These are phyloP conservation scores for Ptilodon capucinus DNA, from an alignment of 2,888 invertebrate species.

Conservation along the genomic window DNA sequence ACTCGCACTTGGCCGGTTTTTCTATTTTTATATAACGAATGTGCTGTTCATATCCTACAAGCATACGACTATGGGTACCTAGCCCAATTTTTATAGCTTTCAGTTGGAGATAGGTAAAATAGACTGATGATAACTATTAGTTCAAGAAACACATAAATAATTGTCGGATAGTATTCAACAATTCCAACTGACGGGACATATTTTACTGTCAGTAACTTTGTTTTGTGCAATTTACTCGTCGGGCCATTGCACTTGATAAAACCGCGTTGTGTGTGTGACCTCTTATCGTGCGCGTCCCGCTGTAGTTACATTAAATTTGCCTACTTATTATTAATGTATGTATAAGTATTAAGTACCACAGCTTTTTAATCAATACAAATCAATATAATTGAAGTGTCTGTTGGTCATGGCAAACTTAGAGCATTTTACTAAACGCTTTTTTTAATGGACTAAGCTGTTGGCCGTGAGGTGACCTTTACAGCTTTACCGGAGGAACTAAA, in stretches of 20 bases:
- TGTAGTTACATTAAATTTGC: conserved; percentile 33
- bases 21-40: too few relatives aligned
- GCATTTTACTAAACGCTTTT: too few relatives aligned
- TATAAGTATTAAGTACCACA: too few relatives aligned
- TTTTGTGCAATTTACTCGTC: conserved; percentile 17
- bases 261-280: conserved; percentile 45
- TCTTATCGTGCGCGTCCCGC: conserved; percentile 43
- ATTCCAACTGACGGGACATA: conserved; percentile 1
- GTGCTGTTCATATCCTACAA: too few relatives aligned
- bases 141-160: background rate
- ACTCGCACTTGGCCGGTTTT: too few relatives aligned
- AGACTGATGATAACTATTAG: conserved; percentile 4
- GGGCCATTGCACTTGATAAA: conserved; percentile 40
- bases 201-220: background rate
- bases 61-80: too few relatives aligned
- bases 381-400: too few relatives aligned
- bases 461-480: too few relatives aligned
- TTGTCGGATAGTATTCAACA: background rate
- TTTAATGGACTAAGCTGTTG: too few relatives aligned
- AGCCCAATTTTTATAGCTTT: conserved; percentile 4
- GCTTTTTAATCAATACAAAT: too few relatives aligned
- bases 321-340: conserved; percentile 28
- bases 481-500: too few relatives aligned
- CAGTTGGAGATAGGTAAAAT: conserved; percentile 10
- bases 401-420: too few relatives aligned